Conservation (phyloP, 2,113 vertebrate genomes). For the Brienomyrus brachyistius region DNA sequence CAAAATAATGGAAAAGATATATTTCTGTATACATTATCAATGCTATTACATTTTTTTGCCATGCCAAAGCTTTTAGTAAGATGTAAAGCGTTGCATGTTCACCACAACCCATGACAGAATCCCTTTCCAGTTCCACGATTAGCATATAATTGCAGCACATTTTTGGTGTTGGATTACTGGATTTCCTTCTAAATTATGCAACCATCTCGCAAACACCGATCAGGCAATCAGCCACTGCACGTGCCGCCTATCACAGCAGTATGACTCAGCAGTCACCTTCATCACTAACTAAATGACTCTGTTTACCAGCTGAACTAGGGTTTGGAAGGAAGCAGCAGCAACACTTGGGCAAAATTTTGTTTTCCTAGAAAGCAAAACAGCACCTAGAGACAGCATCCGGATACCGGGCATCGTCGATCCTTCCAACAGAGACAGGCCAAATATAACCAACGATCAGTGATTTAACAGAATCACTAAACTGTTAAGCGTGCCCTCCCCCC, state of each 20-base stretch:
- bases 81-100: neutral
- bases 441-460: neutral
- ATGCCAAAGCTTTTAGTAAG: neutral
- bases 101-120: neutral
- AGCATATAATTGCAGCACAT: neutral
- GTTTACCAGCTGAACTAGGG: neutral
- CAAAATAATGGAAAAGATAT: neutral
- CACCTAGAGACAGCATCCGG: neutral
- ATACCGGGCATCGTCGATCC: neutral
- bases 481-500: no score
- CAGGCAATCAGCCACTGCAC: neutral
- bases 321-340: neutral
- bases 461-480: neutral
- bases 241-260: neutral
- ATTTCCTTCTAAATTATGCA: neutral
- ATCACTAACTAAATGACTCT: neutral
- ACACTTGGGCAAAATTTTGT: neutral
- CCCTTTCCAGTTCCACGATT: neutral
- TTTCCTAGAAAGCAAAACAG: neutral
- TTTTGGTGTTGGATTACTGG: neutral
- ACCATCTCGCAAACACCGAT: neutral
- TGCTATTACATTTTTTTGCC: neutral
- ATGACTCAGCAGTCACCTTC: neutral
- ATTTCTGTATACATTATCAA: neutral
- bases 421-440: neutral